Evolutionary conservation across 2,113 vertebrate genomes (phyloP).

Genomic region (Cyrtonyx montezumae): DNA sequence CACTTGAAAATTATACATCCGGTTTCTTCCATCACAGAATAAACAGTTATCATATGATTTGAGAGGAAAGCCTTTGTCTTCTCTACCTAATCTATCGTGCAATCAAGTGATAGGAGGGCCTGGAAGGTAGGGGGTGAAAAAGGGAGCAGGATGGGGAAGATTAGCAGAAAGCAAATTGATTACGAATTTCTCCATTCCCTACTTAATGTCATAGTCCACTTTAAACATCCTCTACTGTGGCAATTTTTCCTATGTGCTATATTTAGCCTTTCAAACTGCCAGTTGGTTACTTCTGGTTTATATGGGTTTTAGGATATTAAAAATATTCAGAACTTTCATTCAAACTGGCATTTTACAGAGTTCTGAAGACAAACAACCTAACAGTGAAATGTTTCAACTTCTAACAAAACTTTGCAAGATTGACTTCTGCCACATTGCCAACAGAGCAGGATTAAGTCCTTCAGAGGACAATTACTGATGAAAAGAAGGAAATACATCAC

Average conservation of each 20-base stretch:
- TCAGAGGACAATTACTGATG: background rate
- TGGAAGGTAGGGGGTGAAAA: too few species aligned
- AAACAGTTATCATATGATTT: background rate
- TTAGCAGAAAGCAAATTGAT: background rate
- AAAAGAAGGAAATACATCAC: background rate
- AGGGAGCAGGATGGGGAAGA: background rate
- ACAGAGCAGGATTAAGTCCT: background rate
- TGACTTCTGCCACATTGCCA: background rate
- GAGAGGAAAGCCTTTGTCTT: background rate
- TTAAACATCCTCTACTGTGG: background rate
- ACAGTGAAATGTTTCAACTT: background rate
- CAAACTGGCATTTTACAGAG: background rate
- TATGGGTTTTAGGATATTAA: background rate
- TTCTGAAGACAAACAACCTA: background rate
- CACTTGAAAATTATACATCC: background rate
- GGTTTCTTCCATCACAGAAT: background rate
- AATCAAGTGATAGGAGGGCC: background rate
- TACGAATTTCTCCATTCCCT: background rate
- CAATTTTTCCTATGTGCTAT: background rate
- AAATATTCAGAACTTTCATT: background rate
- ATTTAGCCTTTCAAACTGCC: background rate
- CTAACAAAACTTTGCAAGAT: background rate
- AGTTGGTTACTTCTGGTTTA: background rate
- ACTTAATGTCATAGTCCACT: background rate
- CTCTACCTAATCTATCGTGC: background rate